These are phyloP conservation scores for Drosophila ficusphila DNA, from an alignment of 1,140 invertebrate species.

Conservation along the genomic window DNA sequence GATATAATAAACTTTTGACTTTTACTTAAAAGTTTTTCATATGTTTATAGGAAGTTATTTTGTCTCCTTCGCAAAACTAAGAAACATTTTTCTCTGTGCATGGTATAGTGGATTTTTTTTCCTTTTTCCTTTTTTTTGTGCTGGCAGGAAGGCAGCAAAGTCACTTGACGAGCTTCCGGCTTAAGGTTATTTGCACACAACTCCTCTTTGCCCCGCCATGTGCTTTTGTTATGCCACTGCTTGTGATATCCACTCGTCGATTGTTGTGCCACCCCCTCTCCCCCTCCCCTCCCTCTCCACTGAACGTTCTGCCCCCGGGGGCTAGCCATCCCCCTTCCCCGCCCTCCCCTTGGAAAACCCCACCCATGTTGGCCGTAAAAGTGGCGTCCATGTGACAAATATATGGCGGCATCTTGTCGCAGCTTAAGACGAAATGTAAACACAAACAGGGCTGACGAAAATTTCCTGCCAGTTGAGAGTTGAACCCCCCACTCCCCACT, in stretches of 20 bases:
- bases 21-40: no score
- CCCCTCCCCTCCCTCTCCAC: no score
- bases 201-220: conserved; percentile 21
- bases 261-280: conserved; percentile 50
- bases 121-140: background rate
- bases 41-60: no score
- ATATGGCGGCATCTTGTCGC: conserved; percentile 67
- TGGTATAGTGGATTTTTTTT: conserved; percentile 3
- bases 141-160: conserved; percentile 49
- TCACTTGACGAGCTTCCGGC: conserved; percentile 75
- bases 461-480: conserved; percentile 9
- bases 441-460: conserved; percentile 58
- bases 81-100: background rate
- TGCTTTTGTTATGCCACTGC: conserved; percentile 30
- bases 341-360: background rate
- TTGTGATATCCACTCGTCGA: conserved; percentile 70
- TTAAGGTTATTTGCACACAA: conserved; percentile 79
- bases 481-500: background rate
- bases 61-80: background rate
- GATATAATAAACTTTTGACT: no score
- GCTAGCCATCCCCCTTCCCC: background rate
- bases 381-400: conserved; percentile 77
- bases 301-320: conserved; percentile 9
- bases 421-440: conserved; percentile 78
- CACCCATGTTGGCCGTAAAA: conserved; percentile 35